Evolutionary conservation across 2,888 invertebrate species (phyloP).

Genomic region (Elysia crispata): DNA sequence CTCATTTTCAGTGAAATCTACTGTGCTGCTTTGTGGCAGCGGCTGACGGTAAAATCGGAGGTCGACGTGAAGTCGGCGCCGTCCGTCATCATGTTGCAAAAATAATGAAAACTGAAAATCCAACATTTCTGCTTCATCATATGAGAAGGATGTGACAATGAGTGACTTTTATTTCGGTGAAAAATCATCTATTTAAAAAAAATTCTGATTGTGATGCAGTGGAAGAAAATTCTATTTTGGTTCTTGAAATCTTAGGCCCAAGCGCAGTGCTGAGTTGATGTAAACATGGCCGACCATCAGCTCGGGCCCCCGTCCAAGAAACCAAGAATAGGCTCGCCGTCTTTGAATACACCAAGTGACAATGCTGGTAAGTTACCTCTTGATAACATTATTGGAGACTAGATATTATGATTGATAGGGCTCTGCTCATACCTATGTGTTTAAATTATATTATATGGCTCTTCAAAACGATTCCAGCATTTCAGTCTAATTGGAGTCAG

Average conservation of each 20-base stretch:
- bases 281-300: constrained; percentile 92
- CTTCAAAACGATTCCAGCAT: too few relatives aligned
- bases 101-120: constrained; percentile 24
- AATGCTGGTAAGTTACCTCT: constrained; percentile 64
- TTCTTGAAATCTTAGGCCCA: constrained; percentile 42
- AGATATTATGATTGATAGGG: too few relatives aligned
- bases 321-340: constrained; percentile 85
- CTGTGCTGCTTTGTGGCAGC: constrained; percentile 47
- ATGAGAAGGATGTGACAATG: constrained; percentile 13
- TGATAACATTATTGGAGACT: too few relatives aligned
- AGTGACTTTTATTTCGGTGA: constrained; percentile 24
- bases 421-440: too few relatives aligned
- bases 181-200: neutral
- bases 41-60: constrained; percentile 46
- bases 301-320: constrained; percentile 98
- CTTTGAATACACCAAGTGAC: constrained; percentile 65
- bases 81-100: constrained; percentile 49
- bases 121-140: too few relatives aligned
- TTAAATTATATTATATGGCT: too few relatives aligned
- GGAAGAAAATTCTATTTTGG: constrained; percentile 33
- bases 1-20: neutral
- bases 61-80: constrained; percentile 45
- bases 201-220: constrained; percentile 32
- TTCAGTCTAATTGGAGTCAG: too few relatives aligned
- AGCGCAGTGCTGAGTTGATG: constrained; percentile 46